phyloP scores from a whole-genome alignment of 2,797 vertebrate species.

The Acanthurus leucopareius region DNA sequence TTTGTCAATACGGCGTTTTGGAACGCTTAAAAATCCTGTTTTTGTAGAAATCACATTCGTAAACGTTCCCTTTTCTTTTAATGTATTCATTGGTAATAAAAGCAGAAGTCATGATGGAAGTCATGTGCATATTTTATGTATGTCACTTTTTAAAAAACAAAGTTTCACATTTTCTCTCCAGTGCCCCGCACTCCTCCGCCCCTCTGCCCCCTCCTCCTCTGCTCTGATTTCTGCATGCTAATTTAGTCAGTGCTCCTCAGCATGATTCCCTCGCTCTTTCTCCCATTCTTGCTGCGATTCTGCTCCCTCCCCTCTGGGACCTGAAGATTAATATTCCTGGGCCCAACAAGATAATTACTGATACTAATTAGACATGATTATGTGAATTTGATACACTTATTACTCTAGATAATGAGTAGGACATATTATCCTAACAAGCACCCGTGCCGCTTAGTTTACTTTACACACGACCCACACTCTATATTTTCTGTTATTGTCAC shows the following conservation, averaged over 20 bases:
- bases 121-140: slow-evolving; percentile 12
- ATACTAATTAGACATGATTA: slow-evolving; percentile 99
- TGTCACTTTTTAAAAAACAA: slow-evolving; percentile 54
- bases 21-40: neutral
- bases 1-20: neutral
- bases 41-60: neutral
- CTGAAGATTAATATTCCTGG: slow-evolving; percentile 95
- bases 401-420: slow-evolving; percentile 93
- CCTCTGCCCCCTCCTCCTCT: slow-evolving; percentile 54
- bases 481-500: slow-evolving; percentile 82
- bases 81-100: neutral
- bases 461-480: slow-evolving; percentile 80
- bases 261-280: slow-evolving; percentile 84
- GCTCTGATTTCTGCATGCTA: slow-evolving; percentile 87
- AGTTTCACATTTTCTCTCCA: slow-evolving; percentile 77
- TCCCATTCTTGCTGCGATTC: slow-evolving; percentile 83
- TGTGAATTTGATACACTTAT: slow-evolving; percentile 96
- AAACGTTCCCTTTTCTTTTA: neutral
- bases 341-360: slow-evolving; percentile 98
- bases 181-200: slow-evolving; percentile 33
- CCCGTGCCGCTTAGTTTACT: slow-evolving; percentile 87
- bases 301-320: slow-evolving; percentile 90
- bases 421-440: slow-evolving; percentile 91
- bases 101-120: slow-evolving; percentile 7
- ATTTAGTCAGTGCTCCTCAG: slow-evolving; percentile 87